Evolutionary conservation across 2,113 vertebrate species (phyloP), one percentile per base, ranked within the genome.

Genomic region (Centropus unirufus): DNA sequence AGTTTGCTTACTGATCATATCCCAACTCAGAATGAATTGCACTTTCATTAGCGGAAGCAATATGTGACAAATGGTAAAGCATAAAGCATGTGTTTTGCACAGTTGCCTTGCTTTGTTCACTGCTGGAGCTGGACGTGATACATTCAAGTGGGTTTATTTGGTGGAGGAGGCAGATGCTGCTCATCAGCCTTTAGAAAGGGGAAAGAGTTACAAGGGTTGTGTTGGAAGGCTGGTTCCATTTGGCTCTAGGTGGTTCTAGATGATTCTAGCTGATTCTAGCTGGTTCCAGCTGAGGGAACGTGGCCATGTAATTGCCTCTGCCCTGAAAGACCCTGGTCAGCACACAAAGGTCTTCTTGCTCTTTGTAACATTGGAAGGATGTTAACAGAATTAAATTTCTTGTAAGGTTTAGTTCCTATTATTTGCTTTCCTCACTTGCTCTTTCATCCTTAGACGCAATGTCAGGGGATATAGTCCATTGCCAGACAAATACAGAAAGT

Each of bases 1-100:
- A 89, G 66, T 92, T 95, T 96, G 77, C 84, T 94, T 84, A 68
- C 44, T 87, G 81, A 67, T 95, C 61, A 63, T 83, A 92, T 80
- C 68, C 20, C 21, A 49, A 14, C 83, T 54, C 70, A 30, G 67
- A 86, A 94, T 69, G 42, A 80, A 80, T 40, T 73, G 58, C 59
- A 55, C 30, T 94, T 92, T 95, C 85, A 69, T 95, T 92, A 87
- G 40, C 30, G 58, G 5, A 13, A 83, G 82, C 54, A 46, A 9
- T 58, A 29, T 17, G 54, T 84, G 77, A 52, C 2, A 6, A 85
- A 85, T 14, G 32, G 57, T 68, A 84, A 94, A 58, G 18, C 82
- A 49, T 20, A 95, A 87, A 87, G 36, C 42, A 19, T 2, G 44
- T 47, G 52, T 64, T 89, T 70, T 12, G 29, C 72, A 11, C 59